These are phyloP conservation scores for Aurelia sp. DNA, from an alignment of 30 jellyfish, hydroid and myxozoan species.

Conservation along the genomic window DNA sequence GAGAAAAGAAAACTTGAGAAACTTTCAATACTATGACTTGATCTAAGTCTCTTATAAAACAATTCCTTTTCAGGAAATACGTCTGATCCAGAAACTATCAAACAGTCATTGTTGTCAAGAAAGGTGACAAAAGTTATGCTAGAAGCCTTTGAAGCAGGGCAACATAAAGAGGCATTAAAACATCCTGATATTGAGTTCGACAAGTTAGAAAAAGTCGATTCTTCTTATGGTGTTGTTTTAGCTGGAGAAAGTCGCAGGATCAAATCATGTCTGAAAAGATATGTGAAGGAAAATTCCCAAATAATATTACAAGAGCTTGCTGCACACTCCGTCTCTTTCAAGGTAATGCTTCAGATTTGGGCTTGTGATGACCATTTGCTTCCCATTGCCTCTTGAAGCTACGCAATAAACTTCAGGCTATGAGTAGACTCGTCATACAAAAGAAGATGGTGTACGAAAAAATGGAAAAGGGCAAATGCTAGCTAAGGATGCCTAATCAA, in stretches of 20 bases:
- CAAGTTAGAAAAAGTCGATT: constrained; percentile 25
- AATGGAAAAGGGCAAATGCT: too few species aligned
- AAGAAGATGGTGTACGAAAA: too few species aligned
- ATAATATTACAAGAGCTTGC: constrained; percentile 22
- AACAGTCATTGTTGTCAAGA: constrained; percentile 12
- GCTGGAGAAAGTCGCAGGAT: constrained; percentile 43
- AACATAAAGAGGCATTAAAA: constrained; percentile 10
- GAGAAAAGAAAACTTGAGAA: too few species aligned
- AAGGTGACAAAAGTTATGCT: constrained; percentile 28
- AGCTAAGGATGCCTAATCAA: too few species aligned
- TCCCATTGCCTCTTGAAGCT: too few species aligned
- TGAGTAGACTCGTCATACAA: too few species aligned
- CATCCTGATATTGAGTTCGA: constrained; percentile 58
- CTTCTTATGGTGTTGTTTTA: constrained; percentile 54
- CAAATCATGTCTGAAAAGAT: constrained; percentile 25
- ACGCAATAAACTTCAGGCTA: too few species aligned
- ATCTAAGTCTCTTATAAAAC: too few species aligned
- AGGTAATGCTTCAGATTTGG: not conserved
- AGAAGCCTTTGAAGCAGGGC: constrained; percentile 51
- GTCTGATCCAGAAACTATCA: constrained; percentile 11
- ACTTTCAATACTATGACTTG: too few species aligned
- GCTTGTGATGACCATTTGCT: too few species aligned
- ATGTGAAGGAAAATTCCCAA: constrained; percentile 48
- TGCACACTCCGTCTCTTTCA: constrained; percentile 2
- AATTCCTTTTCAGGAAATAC: constrained; percentile 35